Base-by-base conservation (phyloP, 2,888 invertebrate genomes). In the Drosophila ochracea region DNA sequence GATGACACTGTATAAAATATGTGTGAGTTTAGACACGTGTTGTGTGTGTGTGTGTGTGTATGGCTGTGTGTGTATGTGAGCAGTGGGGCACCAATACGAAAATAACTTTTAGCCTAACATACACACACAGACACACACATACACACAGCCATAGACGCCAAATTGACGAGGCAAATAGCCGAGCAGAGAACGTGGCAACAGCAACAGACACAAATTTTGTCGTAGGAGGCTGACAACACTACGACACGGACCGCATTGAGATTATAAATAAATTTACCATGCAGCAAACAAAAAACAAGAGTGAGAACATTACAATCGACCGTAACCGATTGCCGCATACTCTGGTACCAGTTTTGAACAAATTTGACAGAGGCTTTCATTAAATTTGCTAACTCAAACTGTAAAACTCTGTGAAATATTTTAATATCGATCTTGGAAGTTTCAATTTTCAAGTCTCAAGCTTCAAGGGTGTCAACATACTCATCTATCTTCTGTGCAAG, bases 191-290 rank as follows among this genome's bases (percentile, higher is more conserved):
- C 73, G 67, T 41, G 53, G 64, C 78, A 37, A 52, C 62, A 73
- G 78, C 80, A 78, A 57, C 76, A 62, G 61, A 67, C 54, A 52
- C 47, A 72, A 54, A 21, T 47, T 25, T 21, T 64, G 54, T 70
- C 76, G 79, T 83, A 63, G 78, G 80, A 69, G 78, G 72, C 79
- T 83, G 78, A 43, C 86, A 81, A 66, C 43, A 50, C 31, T 55
- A 57, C 66, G 63, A 54, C 61, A 35, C 69, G 62, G 41, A 21
- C 59, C 74, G 67, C 73, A 76, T 68, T 57, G 68, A 71, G 89
- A 82, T 89, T 85, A 85, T 78, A 85, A 85, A 85, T 85, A 85
- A 78, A 78, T 82, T 66, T 73, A 72, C 64, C 77, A 71, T 70
- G 73, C 55, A 62, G 33, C 41, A 52, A 68, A 50, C 68, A 49